These are phyloP conservation scores for Emydocephalus ijimae DNA, from an alignment of 2,113 vertebrate species.

Conservation along the genomic window DNA sequence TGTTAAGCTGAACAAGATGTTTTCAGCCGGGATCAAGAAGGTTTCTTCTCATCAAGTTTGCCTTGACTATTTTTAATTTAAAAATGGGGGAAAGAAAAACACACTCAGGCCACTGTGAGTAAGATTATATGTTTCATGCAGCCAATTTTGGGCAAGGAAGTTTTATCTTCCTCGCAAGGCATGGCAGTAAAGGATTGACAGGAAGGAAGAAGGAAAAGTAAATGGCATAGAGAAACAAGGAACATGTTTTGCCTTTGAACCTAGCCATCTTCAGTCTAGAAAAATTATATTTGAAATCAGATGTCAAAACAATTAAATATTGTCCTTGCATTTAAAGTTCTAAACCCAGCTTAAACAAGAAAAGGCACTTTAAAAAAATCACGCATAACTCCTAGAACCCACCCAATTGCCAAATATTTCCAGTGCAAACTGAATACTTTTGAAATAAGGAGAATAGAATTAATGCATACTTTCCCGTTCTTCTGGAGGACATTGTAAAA, in stretches of 20 bases:
- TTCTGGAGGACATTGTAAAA: not conserved
- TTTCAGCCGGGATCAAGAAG: not conserved
- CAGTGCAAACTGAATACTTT: not conserved
- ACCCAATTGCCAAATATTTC: not conserved
- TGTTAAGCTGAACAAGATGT: not conserved
- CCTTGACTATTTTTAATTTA: not conserved
- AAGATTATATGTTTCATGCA: not conserved
- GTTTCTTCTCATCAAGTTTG: not conserved
- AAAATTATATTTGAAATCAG: not conserved
- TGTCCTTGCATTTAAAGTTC: not conserved
- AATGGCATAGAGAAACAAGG: not conserved
- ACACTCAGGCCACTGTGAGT: not conserved
- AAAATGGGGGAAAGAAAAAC: not conserved
- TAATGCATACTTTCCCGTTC: not conserved
- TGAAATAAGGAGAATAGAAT: not conserved
- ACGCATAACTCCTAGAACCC: not conserved
- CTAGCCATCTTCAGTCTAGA: not conserved
- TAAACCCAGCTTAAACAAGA: not conserved
- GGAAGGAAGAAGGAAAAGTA: not conserved
- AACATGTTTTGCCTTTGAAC: not conserved
- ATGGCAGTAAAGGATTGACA: not conserved
- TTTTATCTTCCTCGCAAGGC: not conserved
- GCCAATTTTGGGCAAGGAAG: not conserved
- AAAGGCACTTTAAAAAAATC: not conserved
- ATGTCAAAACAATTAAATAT: not conserved